A percentile compares a stretch with the other conserved stretches of the same genome.
Evolutionary conservation across 2,888 invertebrate genomes (phyloP).

Genomic region (Argyresthia goedartella): DNA sequence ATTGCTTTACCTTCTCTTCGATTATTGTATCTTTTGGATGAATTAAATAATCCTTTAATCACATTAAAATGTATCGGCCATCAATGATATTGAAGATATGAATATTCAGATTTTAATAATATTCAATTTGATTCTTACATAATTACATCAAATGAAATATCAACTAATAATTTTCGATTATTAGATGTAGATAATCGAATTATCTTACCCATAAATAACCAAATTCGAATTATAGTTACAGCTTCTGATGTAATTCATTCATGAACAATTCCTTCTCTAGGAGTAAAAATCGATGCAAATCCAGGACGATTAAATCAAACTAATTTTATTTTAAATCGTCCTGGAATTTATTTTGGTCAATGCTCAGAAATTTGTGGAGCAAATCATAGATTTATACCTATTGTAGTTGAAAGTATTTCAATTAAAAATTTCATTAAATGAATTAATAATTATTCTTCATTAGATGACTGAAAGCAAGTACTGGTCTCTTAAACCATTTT

Average conservation of each 20-base stretch:
- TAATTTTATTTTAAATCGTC: constrained; percentile 71
- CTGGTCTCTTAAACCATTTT: constrained; percentile 77
- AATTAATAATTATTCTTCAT: constrained; percentile 67
- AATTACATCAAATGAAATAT: constrained; percentile 47
- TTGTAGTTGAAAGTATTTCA: constrained; percentile 73
- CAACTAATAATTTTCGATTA: constrained; percentile 59
- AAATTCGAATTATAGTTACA: constrained; percentile 74
- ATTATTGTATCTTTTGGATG: constrained; percentile 72
- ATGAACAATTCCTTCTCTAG: constrained; percentile 74
- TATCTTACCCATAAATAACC: constrained; percentile 68
- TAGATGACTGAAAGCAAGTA: constrained; percentile 79
- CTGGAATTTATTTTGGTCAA: constrained; percentile 79
- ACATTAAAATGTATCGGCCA: constrained; percentile 75
- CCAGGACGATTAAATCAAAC: constrained; percentile 77
- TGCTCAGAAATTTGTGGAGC: constrained; percentile 87
- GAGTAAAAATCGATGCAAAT: constrained; percentile 75
- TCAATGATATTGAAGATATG: constrained; percentile 78
- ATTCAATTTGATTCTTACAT: constrained; percentile 75
- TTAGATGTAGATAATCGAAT: constrained; percentile 76
- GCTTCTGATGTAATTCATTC: constrained; percentile 77
- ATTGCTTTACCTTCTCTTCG: constrained; percentile 74
- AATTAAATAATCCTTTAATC: constrained; percentile 69
- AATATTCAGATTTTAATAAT: constrained; percentile 73
- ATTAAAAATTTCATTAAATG: constrained; percentile 70
- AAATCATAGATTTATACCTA: constrained; percentile 86